Conservation (phyloP, 2,113 vertebrate genomes). For the Actenoides hombroni region DNA sequence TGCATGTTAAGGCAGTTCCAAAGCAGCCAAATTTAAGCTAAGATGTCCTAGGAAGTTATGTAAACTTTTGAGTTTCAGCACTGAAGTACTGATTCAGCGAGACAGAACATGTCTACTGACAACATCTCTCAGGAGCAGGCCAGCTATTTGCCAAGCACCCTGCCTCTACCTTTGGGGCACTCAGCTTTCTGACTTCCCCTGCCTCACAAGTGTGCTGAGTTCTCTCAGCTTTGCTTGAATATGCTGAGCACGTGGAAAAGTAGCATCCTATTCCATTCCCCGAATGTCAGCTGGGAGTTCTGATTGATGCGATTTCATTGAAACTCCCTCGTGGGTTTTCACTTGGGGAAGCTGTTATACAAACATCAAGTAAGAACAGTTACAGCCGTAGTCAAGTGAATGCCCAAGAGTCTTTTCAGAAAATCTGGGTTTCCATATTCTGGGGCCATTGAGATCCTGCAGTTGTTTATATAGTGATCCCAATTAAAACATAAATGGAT, state of each 20-base stretch:
- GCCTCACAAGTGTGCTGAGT: too few relatives aligned
- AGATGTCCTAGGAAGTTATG: neutral
- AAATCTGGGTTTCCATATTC: neutral
- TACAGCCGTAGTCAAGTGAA: neutral
- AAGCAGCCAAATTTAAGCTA: neutral
- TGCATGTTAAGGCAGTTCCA: neutral
- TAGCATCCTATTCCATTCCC: neutral
- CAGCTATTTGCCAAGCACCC: neutral
- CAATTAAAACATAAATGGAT: neutral
- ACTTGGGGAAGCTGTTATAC: neutral
- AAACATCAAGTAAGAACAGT: neutral
- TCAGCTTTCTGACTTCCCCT: too few relatives aligned
- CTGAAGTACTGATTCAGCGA: neutral
- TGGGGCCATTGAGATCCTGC: neutral
- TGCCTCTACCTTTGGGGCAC: neutral
- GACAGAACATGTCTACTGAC: neutral
- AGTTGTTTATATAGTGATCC: neutral
- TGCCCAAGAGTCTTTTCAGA: neutral
- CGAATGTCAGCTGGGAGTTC: neutral
- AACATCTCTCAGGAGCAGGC: neutral
- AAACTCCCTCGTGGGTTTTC: neutral
- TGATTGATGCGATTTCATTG: neutral
- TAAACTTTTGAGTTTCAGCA: neutral
- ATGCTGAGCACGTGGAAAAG: accelerated
- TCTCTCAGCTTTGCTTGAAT: too few relatives aligned